Conservation (phyloP, 2,888 invertebrate species). For the Shargacucullia verbasci region DNA sequence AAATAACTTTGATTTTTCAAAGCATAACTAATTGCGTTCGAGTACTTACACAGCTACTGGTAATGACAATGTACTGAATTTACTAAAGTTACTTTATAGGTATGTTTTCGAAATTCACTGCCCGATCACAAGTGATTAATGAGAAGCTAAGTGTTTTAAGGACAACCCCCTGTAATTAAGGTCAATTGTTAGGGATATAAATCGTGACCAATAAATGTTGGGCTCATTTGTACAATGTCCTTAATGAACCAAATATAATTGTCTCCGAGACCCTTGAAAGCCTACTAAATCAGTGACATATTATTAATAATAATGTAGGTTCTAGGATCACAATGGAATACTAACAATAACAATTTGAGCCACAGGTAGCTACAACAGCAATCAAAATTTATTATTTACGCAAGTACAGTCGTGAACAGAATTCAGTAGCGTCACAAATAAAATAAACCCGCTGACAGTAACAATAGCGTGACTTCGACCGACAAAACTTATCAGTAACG, state of each 20-base stretch:
- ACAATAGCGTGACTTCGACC: slow-evolving; percentile 50
- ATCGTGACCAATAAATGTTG: slow-evolving; percentile 1
- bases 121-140: slow-evolving; percentile 12
- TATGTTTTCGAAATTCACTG: slow-evolving; percentile 15
- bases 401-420: slow-evolving; percentile 13
- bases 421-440: slow-evolving; percentile 26
- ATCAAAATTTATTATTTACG: slow-evolving; percentile 12
- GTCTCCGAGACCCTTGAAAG: not conserved
- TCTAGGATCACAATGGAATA: not conserved
- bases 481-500: slow-evolving; percentile 50
- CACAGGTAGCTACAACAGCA: not conserved
- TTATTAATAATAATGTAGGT: too few species aligned
- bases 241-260: slow-evolving; percentile 1
- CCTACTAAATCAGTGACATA: not conserved
- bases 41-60: slow-evolving; percentile 58
- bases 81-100: slow-evolving; percentile 28
- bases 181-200: slow-evolving; percentile 5
- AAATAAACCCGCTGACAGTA: slow-evolving; percentile 38
- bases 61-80: slow-evolving; percentile 49
- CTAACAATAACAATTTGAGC: slow-evolving; percentile 3
- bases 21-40: slow-evolving; percentile 68
- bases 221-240: not conserved
- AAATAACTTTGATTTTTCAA: slow-evolving; percentile 66
- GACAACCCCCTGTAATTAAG: slow-evolving; percentile 3
- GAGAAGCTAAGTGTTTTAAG: slow-evolving; percentile 1